Evolutionary conservation across 2,797 vertebrate genomes (phyloP), one percentile per base, ranked within the genome.

Genomic region (Ctenosaura bakeri): DNA sequence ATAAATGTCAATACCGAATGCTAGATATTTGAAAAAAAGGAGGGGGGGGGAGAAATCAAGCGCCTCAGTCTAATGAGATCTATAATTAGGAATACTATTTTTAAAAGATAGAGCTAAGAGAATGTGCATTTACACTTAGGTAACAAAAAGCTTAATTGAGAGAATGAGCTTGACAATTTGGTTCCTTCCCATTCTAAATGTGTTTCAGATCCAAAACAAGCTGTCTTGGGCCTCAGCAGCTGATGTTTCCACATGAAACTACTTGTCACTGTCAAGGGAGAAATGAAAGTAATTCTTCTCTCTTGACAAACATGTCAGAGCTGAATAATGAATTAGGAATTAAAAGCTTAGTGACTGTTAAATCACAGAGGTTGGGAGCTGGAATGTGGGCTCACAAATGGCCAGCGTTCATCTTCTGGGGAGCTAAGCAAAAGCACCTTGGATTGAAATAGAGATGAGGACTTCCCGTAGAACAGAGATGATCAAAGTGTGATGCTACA

Each of bases 241-340:
- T 38, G 2, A 4, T 2, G 24, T 18, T 94, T 93, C 92, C 90
- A 81, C 88, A 90, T 92, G 90, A 91, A 95, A 87, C 42, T 56
- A 50, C 92, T 91, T 52, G 3, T 85, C 90, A 85, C 79, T 78
- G 89, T 74, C 87, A 69, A 84, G 89, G 92, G n/a, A 54, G 92
- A 95, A 95, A 95, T 86, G 89, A 86, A 95, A 95, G 90, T 81
- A 83, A 91, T 95, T 95, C 94, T 92, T 94, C 92, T 94, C 62
- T 82, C 46, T 94, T 93, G 64, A 73, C 92, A 93, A 89, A 95
- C 73, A 59, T 90, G 82, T 90, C 92, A 76, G 3, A 93, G 73
- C 79, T 90, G 94, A 94, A 94, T 93, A 94, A 62, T 18, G 84
- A 93, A 94, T 93, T 62, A 80, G 84, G 94, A 94, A 95, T 94